Conservation (phyloP, 2,113 vertebrate species). For the Gobiocypris rarus region DNA sequence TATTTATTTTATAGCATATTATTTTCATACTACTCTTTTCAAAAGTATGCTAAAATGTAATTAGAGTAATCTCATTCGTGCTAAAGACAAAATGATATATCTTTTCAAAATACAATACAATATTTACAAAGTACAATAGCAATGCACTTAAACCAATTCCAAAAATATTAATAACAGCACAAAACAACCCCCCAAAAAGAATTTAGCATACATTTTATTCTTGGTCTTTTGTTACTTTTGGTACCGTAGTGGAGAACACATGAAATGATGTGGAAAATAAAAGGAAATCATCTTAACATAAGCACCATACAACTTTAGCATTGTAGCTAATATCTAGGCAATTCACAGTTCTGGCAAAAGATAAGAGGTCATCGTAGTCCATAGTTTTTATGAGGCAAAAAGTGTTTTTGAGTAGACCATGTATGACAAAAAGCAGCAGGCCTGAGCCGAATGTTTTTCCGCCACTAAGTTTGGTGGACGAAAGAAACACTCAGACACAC, state of each 20-base stretch:
- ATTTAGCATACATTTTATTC: background rate
- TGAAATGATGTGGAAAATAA: background rate
- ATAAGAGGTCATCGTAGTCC: background rate
- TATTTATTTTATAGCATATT: background rate
- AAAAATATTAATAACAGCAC: too few species aligned
- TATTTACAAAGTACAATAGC: too few species aligned
- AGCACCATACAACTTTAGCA: background rate
- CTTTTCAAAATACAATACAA: too few species aligned
- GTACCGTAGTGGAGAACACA: background rate
- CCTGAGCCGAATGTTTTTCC: conserved; percentile 49
- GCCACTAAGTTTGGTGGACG: background rate
- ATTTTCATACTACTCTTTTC: background rate
- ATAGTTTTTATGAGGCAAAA: background rate
- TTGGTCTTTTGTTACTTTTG: background rate
- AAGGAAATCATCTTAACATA: background rate
- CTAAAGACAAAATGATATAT: background rate
- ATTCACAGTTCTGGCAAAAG: background rate
- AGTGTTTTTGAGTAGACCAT: background rate
- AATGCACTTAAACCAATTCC: too few species aligned
- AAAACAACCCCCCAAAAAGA: too few species aligned
- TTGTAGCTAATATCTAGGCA: background rate
- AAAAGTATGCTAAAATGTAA: background rate
- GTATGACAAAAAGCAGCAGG: conserved; percentile 65
- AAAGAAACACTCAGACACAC: conserved; percentile 18
- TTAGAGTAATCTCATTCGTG: background rate